Evolutionary conservation across 2,888 invertebrate species (phyloP).

Genomic region (Margaritifera margaritifera): DNA sequence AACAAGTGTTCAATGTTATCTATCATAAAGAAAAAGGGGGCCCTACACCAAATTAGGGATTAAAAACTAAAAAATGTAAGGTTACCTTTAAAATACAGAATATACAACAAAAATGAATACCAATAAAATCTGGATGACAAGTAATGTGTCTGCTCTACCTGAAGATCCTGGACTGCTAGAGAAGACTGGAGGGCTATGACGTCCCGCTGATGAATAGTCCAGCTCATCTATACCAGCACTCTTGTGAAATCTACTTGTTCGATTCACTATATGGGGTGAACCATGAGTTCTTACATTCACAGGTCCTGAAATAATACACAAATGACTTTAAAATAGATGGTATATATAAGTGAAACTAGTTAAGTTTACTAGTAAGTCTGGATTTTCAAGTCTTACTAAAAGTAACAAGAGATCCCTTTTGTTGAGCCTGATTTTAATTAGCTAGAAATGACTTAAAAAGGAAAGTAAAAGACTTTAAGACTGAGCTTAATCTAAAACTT

Average conservation of each 20-base stretch:
- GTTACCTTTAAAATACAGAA: too few species aligned
- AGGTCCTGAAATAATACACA: conserved; percentile 75
- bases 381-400: background rate
- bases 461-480: too few species aligned
- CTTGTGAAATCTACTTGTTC: conserved; percentile 94
- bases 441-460: too few species aligned
- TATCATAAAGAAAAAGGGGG: too few species aligned
- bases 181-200: conserved; percentile 79
- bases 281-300: conserved; percentile 94
- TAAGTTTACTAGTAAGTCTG: background rate
- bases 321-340: background rate
- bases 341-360: background rate
- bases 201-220: conserved; percentile 74
- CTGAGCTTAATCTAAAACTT: too few species aligned
- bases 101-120: too few species aligned
- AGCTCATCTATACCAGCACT: conserved; percentile 87
- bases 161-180: conserved; percentile 71
- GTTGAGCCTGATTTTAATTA: too few species aligned
- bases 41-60: too few species aligned
- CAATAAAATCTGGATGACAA: too few species aligned
- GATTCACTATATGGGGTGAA: conserved; percentile 83
- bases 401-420: too few species aligned
- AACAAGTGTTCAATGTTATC: too few species aligned
- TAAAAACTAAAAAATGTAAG: too few species aligned
- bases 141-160: conserved; percentile 11